Evolutionary conservation across 2,888 invertebrate genomes (phyloP).

Genomic region (Metacarcinus magister): DNA sequence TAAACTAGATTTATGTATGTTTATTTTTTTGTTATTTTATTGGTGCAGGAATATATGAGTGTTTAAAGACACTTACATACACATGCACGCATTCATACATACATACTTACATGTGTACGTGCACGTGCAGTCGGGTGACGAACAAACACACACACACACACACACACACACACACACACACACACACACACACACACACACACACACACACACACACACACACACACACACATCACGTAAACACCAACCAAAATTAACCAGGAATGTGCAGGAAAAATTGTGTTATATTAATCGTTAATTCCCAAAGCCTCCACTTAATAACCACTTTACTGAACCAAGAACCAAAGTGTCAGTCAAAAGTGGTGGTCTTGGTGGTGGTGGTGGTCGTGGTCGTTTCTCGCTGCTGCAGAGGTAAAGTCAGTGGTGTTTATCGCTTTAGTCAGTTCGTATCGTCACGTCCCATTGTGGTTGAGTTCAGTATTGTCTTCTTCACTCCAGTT

Average conservation of each 20-base stretch:
- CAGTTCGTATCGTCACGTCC: background rate
- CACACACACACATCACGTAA: background rate
- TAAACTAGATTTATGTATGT: background rate
- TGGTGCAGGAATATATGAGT: background rate
- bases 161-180: background rate
- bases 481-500: background rate
- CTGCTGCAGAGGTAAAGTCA: background rate
- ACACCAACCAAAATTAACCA: background rate
- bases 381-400: background rate
- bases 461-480: background rate
- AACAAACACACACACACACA: background rate
- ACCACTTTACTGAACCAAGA: background rate
- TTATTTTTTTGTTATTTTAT: background rate
- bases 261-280: background rate
- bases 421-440: background rate
- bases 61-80: background rate
- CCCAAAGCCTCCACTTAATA: background rate
- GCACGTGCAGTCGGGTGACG: background rate
- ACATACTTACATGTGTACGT: conserved; percentile 6
- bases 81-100: background rate
- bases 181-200: conserved; percentile 23
- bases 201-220: background rate
- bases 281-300: background rate
- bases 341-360: background rate
- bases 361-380: background rate